Percentiles rank a stretch among this genome's conserved stretches.
phyloP scores from a whole-genome alignment of 2,888 invertebrate genomes.

The Trichopoda pennipes region DNA sequence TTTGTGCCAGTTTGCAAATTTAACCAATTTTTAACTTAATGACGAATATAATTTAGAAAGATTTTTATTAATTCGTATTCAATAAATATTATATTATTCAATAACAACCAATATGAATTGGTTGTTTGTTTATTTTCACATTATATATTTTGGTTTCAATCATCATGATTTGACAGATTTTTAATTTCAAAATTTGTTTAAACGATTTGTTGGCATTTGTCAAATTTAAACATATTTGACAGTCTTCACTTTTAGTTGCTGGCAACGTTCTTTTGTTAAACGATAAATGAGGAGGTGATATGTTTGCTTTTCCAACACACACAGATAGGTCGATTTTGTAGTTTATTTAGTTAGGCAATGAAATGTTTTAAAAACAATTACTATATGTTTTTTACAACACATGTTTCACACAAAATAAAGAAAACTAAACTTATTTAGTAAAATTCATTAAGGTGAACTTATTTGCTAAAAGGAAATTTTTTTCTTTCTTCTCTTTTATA shows the following conservation, averaged over 20 bases:
- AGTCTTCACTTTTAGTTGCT: slow-evolving; percentile 20
- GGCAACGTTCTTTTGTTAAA: not conserved
- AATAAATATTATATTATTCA: not conserved
- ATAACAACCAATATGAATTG: no score
- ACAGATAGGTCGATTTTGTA: slow-evolving; percentile 16
- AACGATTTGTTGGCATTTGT: slow-evolving; percentile 66
- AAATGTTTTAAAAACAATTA: slow-evolving; percentile 8
- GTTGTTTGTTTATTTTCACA: slow-evolving; percentile 12
- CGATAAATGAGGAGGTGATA: slow-evolving; percentile 2
- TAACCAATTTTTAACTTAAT: no score
- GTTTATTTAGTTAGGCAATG: slow-evolving; percentile 21
- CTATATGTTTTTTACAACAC: slow-evolving; percentile 27
- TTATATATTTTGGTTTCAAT: slow-evolving; percentile 46
- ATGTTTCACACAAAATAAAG: not conserved
- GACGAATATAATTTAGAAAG: no score
- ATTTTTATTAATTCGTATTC: no score
- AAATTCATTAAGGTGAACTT: no score
- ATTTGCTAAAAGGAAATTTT: no score
- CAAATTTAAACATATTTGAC: slow-evolving; percentile 63
- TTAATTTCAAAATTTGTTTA: slow-evolving; percentile 60
- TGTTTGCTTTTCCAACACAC: not conserved
- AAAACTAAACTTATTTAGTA: no score
- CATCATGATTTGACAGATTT: slow-evolving; percentile 63
- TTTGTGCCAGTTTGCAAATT: no score
- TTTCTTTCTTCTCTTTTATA: no score